A percentile compares a stretch with the other conserved stretches of the same genome.
Evolutionary conservation across 2,113 vertebrate genomes (phyloP).

Genomic region (Otolemur garnettii): DNA sequence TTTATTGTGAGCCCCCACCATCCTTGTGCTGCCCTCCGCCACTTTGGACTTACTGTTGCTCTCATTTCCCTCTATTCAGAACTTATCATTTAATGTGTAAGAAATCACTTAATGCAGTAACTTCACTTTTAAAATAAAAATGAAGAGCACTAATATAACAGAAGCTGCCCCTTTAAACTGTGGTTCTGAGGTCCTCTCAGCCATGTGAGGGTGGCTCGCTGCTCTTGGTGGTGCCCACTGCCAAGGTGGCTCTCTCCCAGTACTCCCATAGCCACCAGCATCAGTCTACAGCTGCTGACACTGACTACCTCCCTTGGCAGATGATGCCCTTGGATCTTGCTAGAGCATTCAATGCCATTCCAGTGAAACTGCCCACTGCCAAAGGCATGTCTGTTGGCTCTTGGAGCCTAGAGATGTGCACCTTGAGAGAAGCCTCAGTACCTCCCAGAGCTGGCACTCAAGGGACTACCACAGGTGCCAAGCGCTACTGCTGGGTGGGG

Average conservation of each 20-base stretch:
- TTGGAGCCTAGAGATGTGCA: background rate
- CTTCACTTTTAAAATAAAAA: slow-evolving; percentile 12
- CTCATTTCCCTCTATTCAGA: slow-evolving; percentile 31
- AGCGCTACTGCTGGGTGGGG: background rate
- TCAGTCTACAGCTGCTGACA: background rate
- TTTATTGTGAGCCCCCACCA: background rate
- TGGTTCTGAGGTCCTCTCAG: background rate
- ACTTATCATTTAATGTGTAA: background rate
- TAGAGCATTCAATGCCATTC: background rate
- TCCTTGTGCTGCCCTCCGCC: background rate
- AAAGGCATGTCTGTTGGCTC: background rate
- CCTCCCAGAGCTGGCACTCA: background rate
- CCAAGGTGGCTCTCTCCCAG: background rate
- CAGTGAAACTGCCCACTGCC: background rate
- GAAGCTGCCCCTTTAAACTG: background rate
- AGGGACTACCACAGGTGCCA: background rate
- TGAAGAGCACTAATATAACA: background rate
- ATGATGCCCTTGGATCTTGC: background rate
- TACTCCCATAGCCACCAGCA: background rate
- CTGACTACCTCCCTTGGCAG: background rate
- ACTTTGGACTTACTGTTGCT: background rate
- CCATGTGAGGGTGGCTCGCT: background rate
- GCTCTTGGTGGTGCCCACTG: background rate
- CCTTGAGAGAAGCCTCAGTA: background rate
- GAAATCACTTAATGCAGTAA: background rate